Evolutionary conservation across 2,888 invertebrate genomes (phyloP), one percentile per base, ranked within the genome.

Genomic region (Stegophylla sp.): DNA sequence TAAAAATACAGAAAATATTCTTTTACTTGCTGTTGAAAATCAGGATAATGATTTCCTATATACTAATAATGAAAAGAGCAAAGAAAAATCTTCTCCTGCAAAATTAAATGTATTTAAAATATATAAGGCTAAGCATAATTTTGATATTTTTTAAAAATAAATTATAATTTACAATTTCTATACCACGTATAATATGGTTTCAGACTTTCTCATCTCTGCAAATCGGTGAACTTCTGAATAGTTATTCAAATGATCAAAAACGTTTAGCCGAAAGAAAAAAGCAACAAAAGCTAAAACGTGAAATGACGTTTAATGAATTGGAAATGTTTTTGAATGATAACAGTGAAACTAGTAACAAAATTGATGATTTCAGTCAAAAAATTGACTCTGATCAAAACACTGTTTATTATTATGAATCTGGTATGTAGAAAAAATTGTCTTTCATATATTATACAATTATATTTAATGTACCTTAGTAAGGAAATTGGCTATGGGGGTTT

Each of bases 231-330:
- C 69, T 79, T 26, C 26, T 79, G 28, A 69, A 79, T 69, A 59
- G 34, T 2, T 71, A 23, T 51, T 45, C 69, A 51, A 13, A 59
- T 3, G 79, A 79, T 79, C 71, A 71, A 63, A 71, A 63, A 71
- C 48, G 51, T 51, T 26, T 26, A 13, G 7, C 48, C 4, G 61
- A 79, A 45, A 69, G n/a, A 51, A 79, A 79, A 61, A 51, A 79
- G 7, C 61, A 61, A 51, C 71, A 71, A 63, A 79, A 79, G 34
- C 26, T 51, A 20, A 79, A 79, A 51, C 61, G 13, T 17, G 79
- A 79, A 51, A 79, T 79, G 79, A 79, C 79, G 23, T 48, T 61
- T 7, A 79, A 48, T 23, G 79, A 79, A 61, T 69, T 79, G 23
- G 79, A 79, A 71, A 71, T 26, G 61, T 71, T 79, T 71, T 71